Conservation (phyloP, 1,140 invertebrate species). For the Scylla paramamosain region DNA sequence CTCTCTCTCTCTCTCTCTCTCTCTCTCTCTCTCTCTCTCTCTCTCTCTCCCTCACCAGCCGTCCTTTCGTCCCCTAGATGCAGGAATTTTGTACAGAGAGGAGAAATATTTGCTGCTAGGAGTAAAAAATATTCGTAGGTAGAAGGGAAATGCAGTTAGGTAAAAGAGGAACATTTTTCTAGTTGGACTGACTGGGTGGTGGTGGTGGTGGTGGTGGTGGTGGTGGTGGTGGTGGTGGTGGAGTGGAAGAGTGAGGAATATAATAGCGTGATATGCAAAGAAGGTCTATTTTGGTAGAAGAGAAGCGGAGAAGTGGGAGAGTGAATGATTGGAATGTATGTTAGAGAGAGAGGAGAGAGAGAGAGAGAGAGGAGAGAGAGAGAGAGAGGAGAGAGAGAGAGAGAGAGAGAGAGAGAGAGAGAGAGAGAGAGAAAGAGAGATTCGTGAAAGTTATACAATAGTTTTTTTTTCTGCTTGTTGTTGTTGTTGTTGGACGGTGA, state of each 20-base stretch:
- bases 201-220: not conserved
- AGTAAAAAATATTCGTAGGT: no score
- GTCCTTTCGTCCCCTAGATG: not conserved
- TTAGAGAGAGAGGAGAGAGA: not conserved
- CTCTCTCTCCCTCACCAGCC: no score
- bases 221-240: no score
- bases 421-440: not conserved
- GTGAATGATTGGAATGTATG: not conserved
- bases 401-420: constrained; percentile 26
- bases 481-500: no score
- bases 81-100: not conserved
- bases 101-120: not conserved
- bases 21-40: not conserved
- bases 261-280: not conserved
- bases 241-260: not conserved
- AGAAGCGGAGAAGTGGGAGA: not conserved
- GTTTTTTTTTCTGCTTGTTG: not conserved
- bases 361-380: not conserved
- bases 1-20: no score
- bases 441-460: not conserved
- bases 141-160: not conserved
- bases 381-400: not conserved
- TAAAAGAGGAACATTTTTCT: not conserved
- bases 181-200: not conserved
- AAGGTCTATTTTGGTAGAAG: not conserved